These are phyloP conservation scores for Malaclemys terrapin DNA, from an alignment of 2,113 vertebrate species.

Conservation along the genomic window DNA sequence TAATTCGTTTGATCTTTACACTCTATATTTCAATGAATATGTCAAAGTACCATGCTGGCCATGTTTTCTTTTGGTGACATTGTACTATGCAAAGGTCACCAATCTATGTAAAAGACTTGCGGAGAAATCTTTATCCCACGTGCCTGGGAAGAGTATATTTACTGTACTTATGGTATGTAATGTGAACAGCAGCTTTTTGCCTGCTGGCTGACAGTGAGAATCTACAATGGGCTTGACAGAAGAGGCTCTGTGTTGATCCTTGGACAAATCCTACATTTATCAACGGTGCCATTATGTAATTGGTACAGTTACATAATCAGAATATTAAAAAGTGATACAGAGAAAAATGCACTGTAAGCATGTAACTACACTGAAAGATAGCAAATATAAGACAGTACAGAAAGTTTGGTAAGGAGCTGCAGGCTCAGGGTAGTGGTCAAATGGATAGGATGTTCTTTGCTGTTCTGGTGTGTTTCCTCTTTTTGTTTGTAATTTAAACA, in stretches of 20 bases:
- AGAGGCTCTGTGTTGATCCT: not conserved
- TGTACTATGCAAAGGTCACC: not conserved
- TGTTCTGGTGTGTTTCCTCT: not conserved
- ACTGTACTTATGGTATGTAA: not conserved
- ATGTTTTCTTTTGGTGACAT: not conserved
- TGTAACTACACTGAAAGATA: not conserved
- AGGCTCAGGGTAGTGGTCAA: not conserved
- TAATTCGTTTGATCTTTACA: not conserved
- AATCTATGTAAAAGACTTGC: not conserved
- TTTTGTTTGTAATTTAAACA: not conserved
- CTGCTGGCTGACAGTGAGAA: not conserved
- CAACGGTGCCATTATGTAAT: conserved; percentile 57
- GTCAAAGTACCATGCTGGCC: not conserved
- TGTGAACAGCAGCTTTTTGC: not conserved
- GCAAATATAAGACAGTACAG: not conserved
- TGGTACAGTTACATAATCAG: conserved; percentile 62
- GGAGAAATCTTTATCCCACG: not conserved
- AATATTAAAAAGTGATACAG: conserved; percentile 27
- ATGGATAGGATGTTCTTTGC: not conserved
- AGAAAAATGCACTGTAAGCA: not conserved
- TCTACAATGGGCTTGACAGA: not conserved
- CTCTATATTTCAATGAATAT: not conserved
- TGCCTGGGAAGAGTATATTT: not conserved
- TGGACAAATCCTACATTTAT: conserved; percentile 44
- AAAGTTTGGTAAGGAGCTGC: not conserved